phyloP scores from a whole-genome alignment of 2,113 vertebrate species.

The Riparia riparia region DNA sequence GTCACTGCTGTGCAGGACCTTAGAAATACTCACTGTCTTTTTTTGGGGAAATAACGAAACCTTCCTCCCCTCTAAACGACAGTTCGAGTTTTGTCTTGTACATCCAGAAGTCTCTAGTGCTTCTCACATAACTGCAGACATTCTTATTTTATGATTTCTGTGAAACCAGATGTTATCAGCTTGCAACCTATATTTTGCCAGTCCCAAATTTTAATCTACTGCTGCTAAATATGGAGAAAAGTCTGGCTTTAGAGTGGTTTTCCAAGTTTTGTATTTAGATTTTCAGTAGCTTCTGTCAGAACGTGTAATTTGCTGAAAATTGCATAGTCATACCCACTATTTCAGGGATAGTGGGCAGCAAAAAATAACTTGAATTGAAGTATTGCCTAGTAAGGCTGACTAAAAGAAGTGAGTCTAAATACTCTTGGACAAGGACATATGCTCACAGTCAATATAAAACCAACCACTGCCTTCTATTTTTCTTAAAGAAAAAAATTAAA shows the following conservation, averaged over 20 bases:
- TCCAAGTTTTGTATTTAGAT: neutral
- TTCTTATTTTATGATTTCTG: neutral
- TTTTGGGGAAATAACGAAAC: neutral
- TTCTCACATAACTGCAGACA: neutral
- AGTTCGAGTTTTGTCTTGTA: neutral
- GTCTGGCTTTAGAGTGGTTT: neutral
- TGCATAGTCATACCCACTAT: neutral
- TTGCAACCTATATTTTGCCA: neutral
- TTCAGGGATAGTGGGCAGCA: neutral
- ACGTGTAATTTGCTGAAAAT: constrained; percentile 41
- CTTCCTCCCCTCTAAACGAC: neutral
- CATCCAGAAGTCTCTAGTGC: neutral
- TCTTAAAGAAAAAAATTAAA: neutral
- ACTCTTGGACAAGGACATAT: neutral
- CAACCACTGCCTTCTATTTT: neutral
- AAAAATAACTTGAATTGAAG: neutral
- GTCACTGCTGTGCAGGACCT: neutral
- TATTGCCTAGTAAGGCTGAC: neutral
- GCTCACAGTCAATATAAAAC: neutral
- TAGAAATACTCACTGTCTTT: neutral
- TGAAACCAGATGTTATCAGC: constrained; percentile 2
- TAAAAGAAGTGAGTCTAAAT: neutral
- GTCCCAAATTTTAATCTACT: neutral
- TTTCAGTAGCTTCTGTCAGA: constrained; percentile 16
- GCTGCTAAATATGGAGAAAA: constrained; percentile 14